Evolutionary conservation across 2,113 vertebrate genomes (phyloP).

Genomic region (Hemicordylus capensis): DNA sequence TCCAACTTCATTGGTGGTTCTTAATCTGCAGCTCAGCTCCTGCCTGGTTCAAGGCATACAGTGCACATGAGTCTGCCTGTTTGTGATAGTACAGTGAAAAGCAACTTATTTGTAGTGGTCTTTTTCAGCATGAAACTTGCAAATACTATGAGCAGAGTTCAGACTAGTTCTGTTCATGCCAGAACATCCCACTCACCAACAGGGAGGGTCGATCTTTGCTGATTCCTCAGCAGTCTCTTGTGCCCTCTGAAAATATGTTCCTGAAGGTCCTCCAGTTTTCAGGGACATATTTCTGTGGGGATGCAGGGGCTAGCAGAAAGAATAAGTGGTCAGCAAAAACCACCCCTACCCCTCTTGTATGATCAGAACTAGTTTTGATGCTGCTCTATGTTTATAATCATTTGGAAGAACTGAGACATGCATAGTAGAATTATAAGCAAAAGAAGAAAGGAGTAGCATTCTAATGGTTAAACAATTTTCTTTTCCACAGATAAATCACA

Average conservation of each 20-base stretch:
- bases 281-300: too few relatives aligned
- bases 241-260: too few relatives aligned
- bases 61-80: neutral
- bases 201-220: too few relatives aligned
- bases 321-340: too few relatives aligned
- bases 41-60: neutral
- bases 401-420: neutral
- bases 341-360: too few relatives aligned
- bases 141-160: too few relatives aligned
- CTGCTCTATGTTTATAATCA: neutral
- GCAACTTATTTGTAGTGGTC: neutral
- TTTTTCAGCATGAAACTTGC: neutral
- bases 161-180: too few relatives aligned
- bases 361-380: too few relatives aligned
- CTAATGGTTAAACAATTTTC: neutral
- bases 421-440: neutral
- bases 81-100: neutral
- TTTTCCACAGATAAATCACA: slow-evolving; percentile 93
- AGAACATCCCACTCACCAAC: too few relatives aligned
- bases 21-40: neutral
- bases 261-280: too few relatives aligned
- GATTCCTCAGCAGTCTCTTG: too few relatives aligned
- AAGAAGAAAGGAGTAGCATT: neutral
- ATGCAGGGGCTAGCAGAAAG: too few relatives aligned
- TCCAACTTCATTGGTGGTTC: neutral